Percentiles rank a stretch among this genome's conserved stretches.
Evolutionary conservation across 2,888 invertebrate species (phyloP).

Genomic region (Drosophila subsilvestris): DNA sequence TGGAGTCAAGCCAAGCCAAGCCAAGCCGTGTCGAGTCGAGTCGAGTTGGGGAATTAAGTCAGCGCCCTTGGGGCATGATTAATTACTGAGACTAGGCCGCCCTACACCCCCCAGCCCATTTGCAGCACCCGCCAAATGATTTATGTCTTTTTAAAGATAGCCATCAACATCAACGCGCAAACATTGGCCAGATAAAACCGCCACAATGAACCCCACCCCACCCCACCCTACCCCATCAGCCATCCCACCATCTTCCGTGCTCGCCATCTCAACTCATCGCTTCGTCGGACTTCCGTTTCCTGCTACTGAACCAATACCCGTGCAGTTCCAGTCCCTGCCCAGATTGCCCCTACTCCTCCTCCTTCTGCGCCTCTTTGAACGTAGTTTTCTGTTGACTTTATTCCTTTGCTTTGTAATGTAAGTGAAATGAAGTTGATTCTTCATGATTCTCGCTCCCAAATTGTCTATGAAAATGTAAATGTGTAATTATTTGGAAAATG

Average conservation of each 20-base stretch:
- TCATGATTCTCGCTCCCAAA: conserved; percentile 68
- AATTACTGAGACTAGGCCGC: conserved; percentile 64
- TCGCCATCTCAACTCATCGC: conserved; percentile 4
- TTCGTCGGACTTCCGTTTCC: conserved; percentile 41
- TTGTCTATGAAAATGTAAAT: conserved; percentile 78
- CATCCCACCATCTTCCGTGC: too few species aligned
- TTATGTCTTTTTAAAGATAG: conserved; percentile 78
- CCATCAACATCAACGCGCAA: conserved; percentile 77
- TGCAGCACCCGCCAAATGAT: conserved; percentile 48
- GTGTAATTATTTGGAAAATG: conserved; percentile 78
- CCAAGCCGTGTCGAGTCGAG: background rate
- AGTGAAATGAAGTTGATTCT: conserved; percentile 62
- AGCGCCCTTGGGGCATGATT: conserved; percentile 72
- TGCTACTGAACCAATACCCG: conserved; percentile 23
- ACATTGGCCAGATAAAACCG: conserved; percentile 66
- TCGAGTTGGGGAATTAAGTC: conserved; percentile 68
- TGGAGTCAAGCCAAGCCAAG: too few species aligned
- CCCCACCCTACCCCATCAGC: conserved; percentile 2
- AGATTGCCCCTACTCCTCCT: background rate
- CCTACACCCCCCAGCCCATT: conserved; percentile 13
- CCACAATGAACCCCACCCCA: conserved; percentile 55
- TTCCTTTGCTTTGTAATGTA: conserved; percentile 19
- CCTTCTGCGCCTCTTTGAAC: background rate
- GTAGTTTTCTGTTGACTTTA: conserved; percentile 40
- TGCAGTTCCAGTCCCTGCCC: background rate